Evolutionary conservation across 2,797 vertebrate species (phyloP).

Genomic region (Trachurus trachurus): DNA sequence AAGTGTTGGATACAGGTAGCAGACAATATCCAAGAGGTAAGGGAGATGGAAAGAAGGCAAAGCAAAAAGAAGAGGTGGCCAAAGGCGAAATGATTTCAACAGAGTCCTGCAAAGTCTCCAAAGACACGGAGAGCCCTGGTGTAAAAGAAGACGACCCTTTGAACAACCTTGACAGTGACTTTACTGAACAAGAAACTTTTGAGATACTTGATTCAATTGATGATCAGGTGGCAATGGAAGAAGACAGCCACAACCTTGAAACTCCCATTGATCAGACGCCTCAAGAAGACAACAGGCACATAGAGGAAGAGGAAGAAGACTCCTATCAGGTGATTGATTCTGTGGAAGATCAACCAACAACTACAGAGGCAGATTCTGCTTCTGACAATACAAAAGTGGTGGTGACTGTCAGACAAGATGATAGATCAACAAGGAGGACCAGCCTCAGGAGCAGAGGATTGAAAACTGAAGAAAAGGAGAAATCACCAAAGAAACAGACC

Average conservation of each 20-base stretch:
- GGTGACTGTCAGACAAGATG: background rate
- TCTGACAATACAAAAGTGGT: background rate
- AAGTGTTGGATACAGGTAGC: background rate
- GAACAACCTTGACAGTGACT: background rate
- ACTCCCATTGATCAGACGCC: background rate
- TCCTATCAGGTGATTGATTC: conserved; percentile 51
- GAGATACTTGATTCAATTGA: conserved; percentile 63
- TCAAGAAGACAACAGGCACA: conserved; percentile 6
- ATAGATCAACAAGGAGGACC: conserved; percentile 22
- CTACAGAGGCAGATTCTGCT: conserved; percentile 9
- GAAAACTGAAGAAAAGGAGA: conserved; percentile 31
- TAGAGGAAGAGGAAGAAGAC: conserved; percentile 44
- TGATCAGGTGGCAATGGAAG: conserved; percentile 32
- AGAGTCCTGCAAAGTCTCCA: background rate
- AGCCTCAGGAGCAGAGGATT: background rate
- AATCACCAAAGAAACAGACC: conserved; percentile 27
- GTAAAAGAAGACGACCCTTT: background rate
- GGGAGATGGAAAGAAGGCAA: background rate
- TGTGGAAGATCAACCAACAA: conserved; percentile 36
- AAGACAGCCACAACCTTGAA: background rate
- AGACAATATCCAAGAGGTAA: background rate
- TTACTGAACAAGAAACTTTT: conserved; percentile 43
- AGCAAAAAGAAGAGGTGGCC: background rate
- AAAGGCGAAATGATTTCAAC: background rate
- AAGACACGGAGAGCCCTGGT: background rate